These are phyloP conservation scores for Dryas iulia DNA, from an alignment of 1,140 invertebrate genomes.

Conservation along the genomic window DNA sequence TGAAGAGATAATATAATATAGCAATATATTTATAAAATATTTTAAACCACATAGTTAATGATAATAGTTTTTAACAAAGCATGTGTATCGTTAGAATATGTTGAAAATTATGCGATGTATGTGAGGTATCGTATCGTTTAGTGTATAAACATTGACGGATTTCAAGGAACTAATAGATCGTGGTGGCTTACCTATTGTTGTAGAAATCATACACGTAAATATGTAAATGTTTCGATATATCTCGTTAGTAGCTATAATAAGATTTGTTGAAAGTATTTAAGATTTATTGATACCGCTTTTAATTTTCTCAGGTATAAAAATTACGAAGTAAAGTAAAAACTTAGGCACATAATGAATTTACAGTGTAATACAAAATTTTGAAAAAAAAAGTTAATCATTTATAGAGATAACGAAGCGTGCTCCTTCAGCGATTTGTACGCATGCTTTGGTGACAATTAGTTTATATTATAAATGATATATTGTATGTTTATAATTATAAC, in stretches of 20 bases:
- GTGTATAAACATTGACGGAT: neutral
- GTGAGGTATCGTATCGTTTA: neutral
- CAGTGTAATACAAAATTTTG: neutral
- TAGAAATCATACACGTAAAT: too few species aligned
- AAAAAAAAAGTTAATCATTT: slow-evolving; percentile 22
- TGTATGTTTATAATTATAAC: too few species aligned
- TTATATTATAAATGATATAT: too few species aligned
- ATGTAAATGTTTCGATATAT: too few species aligned
- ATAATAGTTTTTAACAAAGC: neutral
- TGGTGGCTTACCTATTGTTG: neutral
- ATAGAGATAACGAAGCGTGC: slow-evolving; percentile 46
- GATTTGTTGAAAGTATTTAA: too few species aligned
- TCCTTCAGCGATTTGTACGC: slow-evolving; percentile 82
- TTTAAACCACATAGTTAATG: neutral
- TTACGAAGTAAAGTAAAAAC: neutral
- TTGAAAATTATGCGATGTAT: neutral
- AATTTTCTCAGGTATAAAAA: too few species aligned
- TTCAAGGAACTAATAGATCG: neutral
- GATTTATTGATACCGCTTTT: too few species aligned
- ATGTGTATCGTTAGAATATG: neutral
- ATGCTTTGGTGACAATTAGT: slow-evolving; percentile 85
- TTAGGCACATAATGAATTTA: neutral
- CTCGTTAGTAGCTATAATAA: too few species aligned
- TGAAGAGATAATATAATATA: neutral
- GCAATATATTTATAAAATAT: neutral